phyloP scores from a whole-genome alignment of 1,140 invertebrate genomes.

The Patella vulgata region DNA sequence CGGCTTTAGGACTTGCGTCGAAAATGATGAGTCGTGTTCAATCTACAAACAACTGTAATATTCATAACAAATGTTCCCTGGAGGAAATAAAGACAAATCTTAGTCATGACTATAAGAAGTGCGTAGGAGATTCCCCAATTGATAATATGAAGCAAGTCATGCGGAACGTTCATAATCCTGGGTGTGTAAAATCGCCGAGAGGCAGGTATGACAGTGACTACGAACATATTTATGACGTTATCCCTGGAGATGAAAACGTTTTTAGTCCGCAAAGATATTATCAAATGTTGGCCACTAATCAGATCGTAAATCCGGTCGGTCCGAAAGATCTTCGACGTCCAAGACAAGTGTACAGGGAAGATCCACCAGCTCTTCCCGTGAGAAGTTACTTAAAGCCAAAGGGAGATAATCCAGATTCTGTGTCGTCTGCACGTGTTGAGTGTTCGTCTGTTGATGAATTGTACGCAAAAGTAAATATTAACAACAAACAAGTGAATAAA shows the following conservation, averaged over 20 bases:
- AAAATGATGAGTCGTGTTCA: too few species aligned
- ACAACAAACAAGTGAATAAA: too few species aligned
- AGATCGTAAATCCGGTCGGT: neutral
- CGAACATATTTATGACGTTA: slow-evolving; percentile 51
- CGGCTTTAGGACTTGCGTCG: too few species aligned
- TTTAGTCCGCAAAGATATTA: neutral
- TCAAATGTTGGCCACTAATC: neutral
- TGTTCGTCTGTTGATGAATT: too few species aligned
- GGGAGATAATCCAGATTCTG: too few species aligned
- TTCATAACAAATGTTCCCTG: neutral
- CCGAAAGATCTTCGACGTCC: neutral
- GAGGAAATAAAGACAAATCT: slow-evolving; percentile 1
- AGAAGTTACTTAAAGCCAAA: neutral
- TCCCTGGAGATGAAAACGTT: slow-evolving; percentile 47
- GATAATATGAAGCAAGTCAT: slow-evolving; percentile 4
- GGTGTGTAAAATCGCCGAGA: neutral
- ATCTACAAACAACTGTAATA: too few species aligned
- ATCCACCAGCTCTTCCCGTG: slow-evolving; percentile 1
- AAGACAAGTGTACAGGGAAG: neutral
- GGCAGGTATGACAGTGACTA: slow-evolving; percentile 12
- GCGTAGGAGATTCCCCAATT: neutral
- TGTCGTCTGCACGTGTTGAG: too few species aligned
- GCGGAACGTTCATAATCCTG: neutral
- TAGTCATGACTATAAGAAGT: slow-evolving; percentile 11
- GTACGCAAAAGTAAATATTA: too few species aligned